Base-by-base conservation (phyloP, 2,797 vertebrate species). In the Lycodopsis pacificus region DNA sequence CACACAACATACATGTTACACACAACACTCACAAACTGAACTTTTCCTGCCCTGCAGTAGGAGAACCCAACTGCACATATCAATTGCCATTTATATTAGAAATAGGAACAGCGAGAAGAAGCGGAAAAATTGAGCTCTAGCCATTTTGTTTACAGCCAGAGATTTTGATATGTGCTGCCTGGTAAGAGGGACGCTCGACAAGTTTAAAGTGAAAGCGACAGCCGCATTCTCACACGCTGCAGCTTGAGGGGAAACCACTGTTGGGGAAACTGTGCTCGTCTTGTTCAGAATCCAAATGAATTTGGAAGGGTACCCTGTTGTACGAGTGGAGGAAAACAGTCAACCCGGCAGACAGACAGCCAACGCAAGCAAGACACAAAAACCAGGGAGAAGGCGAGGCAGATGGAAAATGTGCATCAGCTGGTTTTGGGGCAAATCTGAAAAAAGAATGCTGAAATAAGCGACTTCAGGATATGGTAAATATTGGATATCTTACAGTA, bases 161-260 rank as follows among this genome's bases (percentile, higher is more conserved):
- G 73, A 88, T 86, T 87, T 86, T 86, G 82, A 77, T 81, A 83
- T 79, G 25, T 84, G 77, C 82, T 79, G 82, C 80, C 80, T 73
- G 86, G 80, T 78, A 82, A 84, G 86, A 83, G 69, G 59, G 51
- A 86, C 64, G 64, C 84, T 89, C 84, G 82, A 85, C 84, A 84
- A 86, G 84, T 89, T 89, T 80, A 88, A 89, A 93, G 88, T 85
- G 78, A 87, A 92, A 88, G 86, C 86, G 91, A 92, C 90, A 92
- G 87, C 71, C 20, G 38, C 71, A 20, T 86, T 89, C 81, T 78
- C 73, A 51, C 80, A 83, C 69, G 58, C 20, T 77, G 81, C 78
- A 74, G 89, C 88, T 86, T 51, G 74, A 91, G 88, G 87, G 83
- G 68, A 84, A 88, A 87, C 80, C 79, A 77, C 87, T 89, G 86